Percentiles rank a stretch among this genome's conserved stretches.
These are phyloP conservation scores for Rhinatrema bivittatum DNA, from an alignment of 2,797 vertebrate genomes.

Conservation along the genomic window DNA sequence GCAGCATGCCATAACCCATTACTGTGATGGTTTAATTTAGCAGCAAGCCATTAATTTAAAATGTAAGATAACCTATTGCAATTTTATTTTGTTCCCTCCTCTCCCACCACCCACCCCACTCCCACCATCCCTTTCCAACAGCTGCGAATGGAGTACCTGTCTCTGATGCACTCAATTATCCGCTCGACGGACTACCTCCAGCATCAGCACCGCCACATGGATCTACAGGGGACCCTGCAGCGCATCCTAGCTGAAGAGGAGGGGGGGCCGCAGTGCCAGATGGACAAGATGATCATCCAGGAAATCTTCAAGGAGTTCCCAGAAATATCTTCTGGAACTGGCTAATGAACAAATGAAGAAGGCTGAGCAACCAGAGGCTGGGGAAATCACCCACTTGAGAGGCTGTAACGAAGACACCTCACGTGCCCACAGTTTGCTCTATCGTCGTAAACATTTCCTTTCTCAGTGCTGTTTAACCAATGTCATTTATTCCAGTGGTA, in stretches of 20 bases:
- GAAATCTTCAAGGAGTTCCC: conserved; percentile 92
- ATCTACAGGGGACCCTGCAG: conserved; percentile 81
- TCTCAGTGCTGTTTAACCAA: conserved; percentile 38
- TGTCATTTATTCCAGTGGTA: conserved; percentile 28
- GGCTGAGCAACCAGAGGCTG: no score
- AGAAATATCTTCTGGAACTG: conserved; percentile 59
- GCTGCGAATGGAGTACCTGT: conserved; percentile 95
- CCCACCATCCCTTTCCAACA: no score
- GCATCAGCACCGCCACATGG: conserved; percentile 80
- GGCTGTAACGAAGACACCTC: no score
- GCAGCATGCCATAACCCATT: no score
- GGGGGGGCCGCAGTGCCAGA: conserved; percentile 75
- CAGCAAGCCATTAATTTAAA: no score
- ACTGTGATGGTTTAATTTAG: no score
- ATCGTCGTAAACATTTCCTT: conserved; percentile 29
- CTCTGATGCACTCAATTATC: conserved; percentile 90
- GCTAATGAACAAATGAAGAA: conserved; percentile 35
- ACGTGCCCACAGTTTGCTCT: no score
- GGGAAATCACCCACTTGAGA: no score
- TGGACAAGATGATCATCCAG: conserved; percentile 91
- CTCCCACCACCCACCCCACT: no score
- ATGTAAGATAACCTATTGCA: no score
- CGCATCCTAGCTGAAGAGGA: conserved; percentile 84
- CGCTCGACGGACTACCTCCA: conserved; percentile 87
- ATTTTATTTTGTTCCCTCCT: no score